Evolutionary conservation across 1,140 invertebrate species (phyloP).

Genomic region (Drosophila jambulina): DNA sequence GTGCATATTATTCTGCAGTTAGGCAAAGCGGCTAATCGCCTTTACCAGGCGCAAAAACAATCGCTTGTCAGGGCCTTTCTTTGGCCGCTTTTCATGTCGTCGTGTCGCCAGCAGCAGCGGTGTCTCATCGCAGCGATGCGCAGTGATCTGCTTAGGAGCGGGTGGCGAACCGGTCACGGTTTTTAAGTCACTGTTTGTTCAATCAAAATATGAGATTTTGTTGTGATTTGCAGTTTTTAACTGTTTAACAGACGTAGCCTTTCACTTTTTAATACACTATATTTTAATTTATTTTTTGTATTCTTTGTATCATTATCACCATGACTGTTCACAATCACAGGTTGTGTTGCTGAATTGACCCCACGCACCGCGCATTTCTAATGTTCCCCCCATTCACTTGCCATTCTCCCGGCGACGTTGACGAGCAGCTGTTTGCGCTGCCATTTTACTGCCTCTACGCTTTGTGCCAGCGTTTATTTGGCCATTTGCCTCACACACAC

Average conservation of each 20-base stretch:
- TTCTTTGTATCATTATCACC: neutral
- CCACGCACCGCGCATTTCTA: constrained; percentile 21
- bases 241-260: neutral
- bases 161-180: neutral
- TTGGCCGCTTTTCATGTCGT: constrained; percentile 30
- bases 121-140: constrained; percentile 33
- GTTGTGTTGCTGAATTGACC: neutral
- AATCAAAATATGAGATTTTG: neutral
- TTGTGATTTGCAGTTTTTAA: no score
- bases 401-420: constrained; percentile 24
- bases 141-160: constrained; percentile 6
- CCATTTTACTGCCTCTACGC: constrained; percentile 24
- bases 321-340: constrained; percentile 5
- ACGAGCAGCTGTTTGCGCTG: constrained; percentile 46
- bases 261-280: neutral
- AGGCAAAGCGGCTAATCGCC: constrained; percentile 28
- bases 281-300: neutral
- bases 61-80: constrained; percentile 21
- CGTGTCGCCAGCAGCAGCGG: constrained; percentile 37
- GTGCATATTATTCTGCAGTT: constrained; percentile 20
- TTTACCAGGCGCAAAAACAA: constrained; percentile 22
- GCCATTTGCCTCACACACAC: constrained; percentile 28
- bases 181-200: neutral
- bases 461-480: constrained; percentile 36
- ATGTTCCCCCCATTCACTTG: constrained; percentile 23